Evolutionary conservation across 2,888 invertebrate species (phyloP).

Genomic region (Dioctria linearis): DNA sequence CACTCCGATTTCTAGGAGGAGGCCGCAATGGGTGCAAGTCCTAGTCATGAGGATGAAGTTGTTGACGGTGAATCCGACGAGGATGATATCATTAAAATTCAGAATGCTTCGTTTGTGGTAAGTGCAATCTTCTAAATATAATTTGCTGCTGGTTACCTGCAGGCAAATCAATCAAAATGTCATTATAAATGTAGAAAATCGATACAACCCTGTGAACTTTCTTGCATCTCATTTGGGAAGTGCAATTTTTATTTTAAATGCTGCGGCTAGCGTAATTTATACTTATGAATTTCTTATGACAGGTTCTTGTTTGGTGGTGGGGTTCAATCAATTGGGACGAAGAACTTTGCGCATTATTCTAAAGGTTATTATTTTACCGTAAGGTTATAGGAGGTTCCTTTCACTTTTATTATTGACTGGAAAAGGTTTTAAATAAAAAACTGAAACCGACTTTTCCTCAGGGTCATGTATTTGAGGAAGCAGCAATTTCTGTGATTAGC

Average conservation of each 20-base stretch:
- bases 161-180: constrained; percentile 22
- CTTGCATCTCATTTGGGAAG: neutral
- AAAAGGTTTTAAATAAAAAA: no score
- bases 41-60: constrained; percentile 56
- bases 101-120: constrained; percentile 55
- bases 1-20: neutral
- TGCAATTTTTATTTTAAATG: neutral
- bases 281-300: no score
- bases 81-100: constrained; percentile 58
- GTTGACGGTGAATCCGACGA: constrained; percentile 57
- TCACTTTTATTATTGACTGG: no score
- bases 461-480: no score
- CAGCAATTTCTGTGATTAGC: no score
- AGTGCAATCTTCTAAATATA: constrained; percentile 21
- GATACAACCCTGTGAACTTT: neutral
- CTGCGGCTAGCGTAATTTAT: no score
- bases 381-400: no score
- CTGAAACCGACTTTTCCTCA: no score
- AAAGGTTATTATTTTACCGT: no score
- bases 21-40: constrained; percentile 56
- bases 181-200: constrained; percentile 26
- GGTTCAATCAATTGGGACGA: no score
- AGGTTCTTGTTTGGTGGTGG: no score
- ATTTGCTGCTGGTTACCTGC: neutral
- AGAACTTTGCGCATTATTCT: no score